Evolutionary conservation across 1,140 invertebrate genomes (phyloP).

Genomic region (Rhopalosiphum padi): DNA sequence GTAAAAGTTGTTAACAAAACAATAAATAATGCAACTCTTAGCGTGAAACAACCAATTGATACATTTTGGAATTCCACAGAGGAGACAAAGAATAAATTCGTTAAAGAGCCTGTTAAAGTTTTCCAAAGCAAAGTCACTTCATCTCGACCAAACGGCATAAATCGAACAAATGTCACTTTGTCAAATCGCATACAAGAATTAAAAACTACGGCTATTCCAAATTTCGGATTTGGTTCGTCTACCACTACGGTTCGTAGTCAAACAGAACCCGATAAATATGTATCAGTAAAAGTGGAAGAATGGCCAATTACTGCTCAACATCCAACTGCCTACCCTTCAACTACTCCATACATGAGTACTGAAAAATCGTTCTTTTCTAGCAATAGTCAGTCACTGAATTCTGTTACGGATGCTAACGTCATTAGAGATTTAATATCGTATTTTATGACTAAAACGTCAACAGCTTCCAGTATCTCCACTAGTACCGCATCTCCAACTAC

Average conservation of each 20-base stretch:
- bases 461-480: neutral
- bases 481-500: neutral
- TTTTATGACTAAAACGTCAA: neutral
- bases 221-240: neutral
- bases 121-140: constrained; percentile 41
- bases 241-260: neutral
- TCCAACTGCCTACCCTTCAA: neutral
- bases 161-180: constrained; percentile 48
- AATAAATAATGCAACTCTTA: neutral
- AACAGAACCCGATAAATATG: constrained; percentile 12
- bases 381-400: neutral
- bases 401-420: neutral
- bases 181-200: constrained; percentile 48
- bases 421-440: constrained; percentile 38
- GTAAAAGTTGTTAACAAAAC: constrained; percentile 30
- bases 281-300: constrained; percentile 34
- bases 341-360: constrained; percentile 14
- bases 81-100: neutral
- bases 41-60: neutral
- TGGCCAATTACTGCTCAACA: constrained; percentile 34
- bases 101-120: constrained; percentile 32
- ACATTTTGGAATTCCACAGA: neutral
- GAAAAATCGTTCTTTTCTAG: constrained; percentile 29
- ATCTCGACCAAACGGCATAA: constrained; percentile 3
- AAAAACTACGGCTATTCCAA: constrained; percentile 24